Evolutionary conservation across 2,797 vertebrate species (phyloP).

Genomic region (Melanotaenia trifasciata): DNA sequence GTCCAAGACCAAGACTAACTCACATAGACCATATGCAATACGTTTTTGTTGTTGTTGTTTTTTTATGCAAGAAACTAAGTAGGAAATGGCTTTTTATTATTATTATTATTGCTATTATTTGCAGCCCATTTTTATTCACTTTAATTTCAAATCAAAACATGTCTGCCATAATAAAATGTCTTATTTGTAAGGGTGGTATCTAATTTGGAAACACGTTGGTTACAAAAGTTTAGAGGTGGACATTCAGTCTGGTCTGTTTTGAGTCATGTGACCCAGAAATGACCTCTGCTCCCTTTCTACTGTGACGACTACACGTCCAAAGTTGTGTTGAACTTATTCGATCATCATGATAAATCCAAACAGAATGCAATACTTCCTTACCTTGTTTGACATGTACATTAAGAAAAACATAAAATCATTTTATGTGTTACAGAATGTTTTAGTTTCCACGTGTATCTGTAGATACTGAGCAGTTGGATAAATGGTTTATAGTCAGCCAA

Average conservation of each 20-base stretch:
- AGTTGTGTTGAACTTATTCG: no score
- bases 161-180: not conserved
- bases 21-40: not conserved
- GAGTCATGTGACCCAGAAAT: no score
- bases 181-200: not conserved
- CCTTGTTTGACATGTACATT: not conserved
- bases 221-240: not conserved
- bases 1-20: not conserved
- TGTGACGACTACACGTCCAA: not conserved
- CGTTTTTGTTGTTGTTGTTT: not conserved
- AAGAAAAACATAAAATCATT: not conserved
- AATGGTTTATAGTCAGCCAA: not conserved
- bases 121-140: not conserved
- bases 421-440: not conserved
- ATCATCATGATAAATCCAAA: not conserved
- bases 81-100: not conserved
- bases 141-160: conserved; percentile 1
- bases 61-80: not conserved
- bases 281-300: no score
- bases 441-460: not conserved
- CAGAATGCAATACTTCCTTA: not conserved
- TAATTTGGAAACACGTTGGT: not conserved
- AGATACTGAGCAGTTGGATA: not conserved
- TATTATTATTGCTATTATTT: not conserved
- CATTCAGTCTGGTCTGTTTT: no score